Evolutionary conservation across 2,113 vertebrate genomes (phyloP), one percentile per base, ranked within the genome.

Genomic region (Dasyprocta punctata): DNA sequence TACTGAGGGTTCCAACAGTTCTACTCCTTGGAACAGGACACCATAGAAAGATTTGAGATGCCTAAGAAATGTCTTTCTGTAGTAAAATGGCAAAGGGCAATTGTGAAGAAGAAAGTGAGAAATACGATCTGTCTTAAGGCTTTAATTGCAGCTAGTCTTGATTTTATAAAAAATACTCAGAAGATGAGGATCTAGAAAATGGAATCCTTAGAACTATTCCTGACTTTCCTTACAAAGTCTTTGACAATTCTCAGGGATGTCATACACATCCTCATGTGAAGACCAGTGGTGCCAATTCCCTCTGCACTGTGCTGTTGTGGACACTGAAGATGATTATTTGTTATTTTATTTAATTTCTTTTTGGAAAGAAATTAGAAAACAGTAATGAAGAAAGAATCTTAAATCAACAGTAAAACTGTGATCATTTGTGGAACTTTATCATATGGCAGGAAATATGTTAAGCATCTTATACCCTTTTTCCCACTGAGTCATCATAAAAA

Each of bases 241-340:
- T 61, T 28, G 1, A 0, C 6, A 71, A 49, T 22, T 7, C 77
- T 11, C 28, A 16, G 33, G 5, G 24, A 0, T 28, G 12, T 33
- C 33, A 54, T 0, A 0, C 9, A 16, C 3, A 44, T 3, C 38
- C 12, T 14, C 6, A 24, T 1, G 0, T 28, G 38, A 78, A 71
- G 58, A 52, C 7, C 0, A 0, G 1, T 4, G 58, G 13, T 5
- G 0, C 30, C n/a, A 60, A 13, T 22, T 17, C 60, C 84, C 36
- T 26, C 82, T 63, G 38, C 22, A 11, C 12, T 16, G n/a, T n/a
- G 6, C 7, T 36, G 65, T n/a, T 36, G 7, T 13, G 44, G 63
- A 78, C 61, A 86, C 10, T 80, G 36, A 69, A 67, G 33, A 36
- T 10, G 61, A 16, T 17, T 22, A 47, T 36, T 12, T 36, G 8